Evolutionary conservation across 2,797 vertebrate species (phyloP), one percentile per base, ranked within the genome.

Genomic region (Sebastes kiyomatsui): DNA sequence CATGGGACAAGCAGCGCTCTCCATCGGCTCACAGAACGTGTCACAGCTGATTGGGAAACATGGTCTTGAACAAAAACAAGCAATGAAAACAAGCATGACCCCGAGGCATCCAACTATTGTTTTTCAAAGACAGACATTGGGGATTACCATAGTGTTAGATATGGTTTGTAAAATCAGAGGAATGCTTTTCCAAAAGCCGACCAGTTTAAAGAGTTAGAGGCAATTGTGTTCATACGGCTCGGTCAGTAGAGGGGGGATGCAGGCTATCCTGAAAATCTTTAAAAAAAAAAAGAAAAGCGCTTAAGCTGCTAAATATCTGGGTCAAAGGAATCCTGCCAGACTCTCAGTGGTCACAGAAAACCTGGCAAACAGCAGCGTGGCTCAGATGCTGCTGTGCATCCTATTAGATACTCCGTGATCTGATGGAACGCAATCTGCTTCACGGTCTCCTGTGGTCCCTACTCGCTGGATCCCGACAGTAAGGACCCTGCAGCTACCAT

Each of bases 241-340:
- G 79, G 46, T 69, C 71, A 82, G 74, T 28, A 73, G 16, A 85
- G 66, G 42, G 27, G 13, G 22, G 80, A 76, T 55, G 67, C 75
- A 74, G 60, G 61, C 79, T 82, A 90, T 90, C 79, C 72, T 75
- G 42, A 78, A 90, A 82, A 91, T 86, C 73, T 85, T 70, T 0
- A 1, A n/a, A 42, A 42, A 42, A 42, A 61, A 82, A 83, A 88
- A 67, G 62, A 73, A 85, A 86, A 87, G 72, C 77, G 86, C 84
- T 85, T 89, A 87, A 89, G 75, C 84, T 79, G 88, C 74, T 90
- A 86, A 90, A 92, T 90, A 95, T 91, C 88, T 95, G 87, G 93
- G 93, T 93, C 90, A 94, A 79, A 89, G 74, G 81, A 90, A 84
- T 54, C 84, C 80, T 86, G 88, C 85, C 82, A 80, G 65, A 66